Conservation (phyloP, 2,797 vertebrate genomes). For the Leucoraja ocellata region DNA sequence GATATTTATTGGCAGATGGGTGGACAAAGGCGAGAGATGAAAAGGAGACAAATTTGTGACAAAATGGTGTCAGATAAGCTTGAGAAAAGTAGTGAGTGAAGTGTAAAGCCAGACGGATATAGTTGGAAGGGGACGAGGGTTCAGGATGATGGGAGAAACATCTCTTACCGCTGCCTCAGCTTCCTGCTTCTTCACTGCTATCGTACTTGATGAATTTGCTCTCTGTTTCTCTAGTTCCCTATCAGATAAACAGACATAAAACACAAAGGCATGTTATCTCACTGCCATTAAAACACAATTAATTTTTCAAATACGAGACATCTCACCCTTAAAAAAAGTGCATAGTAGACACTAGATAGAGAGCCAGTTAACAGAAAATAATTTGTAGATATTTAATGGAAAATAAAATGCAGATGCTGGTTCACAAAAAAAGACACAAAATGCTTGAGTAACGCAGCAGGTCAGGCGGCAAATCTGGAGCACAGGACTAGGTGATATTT, state of each 20-base stretch:
- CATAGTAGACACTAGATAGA: not conserved
- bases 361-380: not conserved
- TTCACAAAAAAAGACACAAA: no score
- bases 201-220: conserved; percentile 77
- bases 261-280: not conserved
- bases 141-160: not conserved
- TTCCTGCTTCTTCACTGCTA: conserved; percentile 87
- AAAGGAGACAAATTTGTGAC: no score
- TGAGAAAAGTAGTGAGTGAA: no score
- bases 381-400: not conserved
- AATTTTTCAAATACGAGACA: not conserved
- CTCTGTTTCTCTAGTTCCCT: conserved; percentile 91
- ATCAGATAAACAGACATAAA: conserved; percentile 31
- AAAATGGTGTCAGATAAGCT: no score
- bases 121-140: no score
- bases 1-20: no score
- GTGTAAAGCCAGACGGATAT: no score
- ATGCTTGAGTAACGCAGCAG: no score
- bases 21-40: no score
- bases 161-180: conserved; percentile 85
- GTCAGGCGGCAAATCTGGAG: no score
- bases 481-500: no score
- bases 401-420: no score
- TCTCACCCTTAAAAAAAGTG: not conserved
- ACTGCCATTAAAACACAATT: not conserved